These are phyloP conservation scores for Himalopsyche japonica DNA, from an alignment of 2,888 invertebrate genomes.

Conservation along the genomic window DNA sequence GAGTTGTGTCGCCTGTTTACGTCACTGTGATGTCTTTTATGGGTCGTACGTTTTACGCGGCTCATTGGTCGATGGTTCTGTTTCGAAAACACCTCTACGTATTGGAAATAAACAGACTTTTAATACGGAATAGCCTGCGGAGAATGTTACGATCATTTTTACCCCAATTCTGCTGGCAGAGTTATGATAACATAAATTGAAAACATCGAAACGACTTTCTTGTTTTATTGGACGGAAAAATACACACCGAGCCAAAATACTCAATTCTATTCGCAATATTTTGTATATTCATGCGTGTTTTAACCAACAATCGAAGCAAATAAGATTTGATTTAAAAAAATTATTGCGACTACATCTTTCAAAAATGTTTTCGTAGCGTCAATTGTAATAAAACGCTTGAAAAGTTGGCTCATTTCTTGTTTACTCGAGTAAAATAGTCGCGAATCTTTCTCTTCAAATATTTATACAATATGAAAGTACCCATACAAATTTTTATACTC, in stretches of 20 bases:
- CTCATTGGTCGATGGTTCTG: slow-evolving; percentile 29
- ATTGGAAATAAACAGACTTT: slow-evolving; percentile 37
- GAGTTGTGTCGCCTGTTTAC: slow-evolving; percentile 22
- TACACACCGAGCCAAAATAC: not conserved
- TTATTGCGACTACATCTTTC: not conserved
- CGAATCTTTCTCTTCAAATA: not conserved
- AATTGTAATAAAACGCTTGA: not conserved
- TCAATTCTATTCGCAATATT: not conserved
- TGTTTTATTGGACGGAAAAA: not conserved
- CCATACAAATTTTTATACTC: too few relatives aligned
- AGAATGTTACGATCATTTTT: slow-evolving; percentile 15
- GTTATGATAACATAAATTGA: slow-evolving; percentile 23
- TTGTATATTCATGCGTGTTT: not conserved
- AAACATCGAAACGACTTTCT: slow-evolving; percentile 14
- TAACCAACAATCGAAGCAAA: not conserved
- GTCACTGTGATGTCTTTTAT: slow-evolving; percentile 34
- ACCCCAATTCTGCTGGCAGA: slow-evolving; percentile 2
- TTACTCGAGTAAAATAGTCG: not conserved
- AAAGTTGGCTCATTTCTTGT: not conserved
- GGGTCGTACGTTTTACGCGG: slow-evolving; percentile 31
- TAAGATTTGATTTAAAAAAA: not conserved
- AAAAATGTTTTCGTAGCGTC: not conserved
- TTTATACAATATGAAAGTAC: too few relatives aligned
- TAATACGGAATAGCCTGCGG: slow-evolving; percentile 19
- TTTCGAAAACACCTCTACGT: slow-evolving; percentile 19